These are phyloP conservation scores for Tipula helvola DNA, from an alignment of 2,888 invertebrate genomes.

Conservation along the genomic window DNA sequence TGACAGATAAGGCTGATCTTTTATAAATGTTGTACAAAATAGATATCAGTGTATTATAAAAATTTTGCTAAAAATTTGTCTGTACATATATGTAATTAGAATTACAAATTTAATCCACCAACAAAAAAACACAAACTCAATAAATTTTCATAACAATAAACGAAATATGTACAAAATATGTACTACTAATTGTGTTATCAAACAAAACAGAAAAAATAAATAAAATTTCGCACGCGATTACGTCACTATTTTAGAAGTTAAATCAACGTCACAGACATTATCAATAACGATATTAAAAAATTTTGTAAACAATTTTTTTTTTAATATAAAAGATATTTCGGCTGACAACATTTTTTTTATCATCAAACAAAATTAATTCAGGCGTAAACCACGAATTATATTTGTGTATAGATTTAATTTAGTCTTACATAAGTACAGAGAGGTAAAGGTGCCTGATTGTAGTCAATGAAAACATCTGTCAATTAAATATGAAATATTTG, in stretches of 20 bases:
- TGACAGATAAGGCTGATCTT: not conserved
- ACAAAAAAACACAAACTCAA: not conserved
- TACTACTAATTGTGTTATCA: not conserved
- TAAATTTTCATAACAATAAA: not conserved
- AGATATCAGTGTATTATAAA: not conserved
- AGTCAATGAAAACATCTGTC: not conserved
- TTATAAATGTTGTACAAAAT: not conserved
- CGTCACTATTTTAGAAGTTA: not conserved
- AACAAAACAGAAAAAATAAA: not conserved
- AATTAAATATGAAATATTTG: not conserved
- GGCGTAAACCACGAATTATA: not conserved
- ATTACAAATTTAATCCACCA: not conserved
- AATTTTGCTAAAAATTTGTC: too few relatives aligned
- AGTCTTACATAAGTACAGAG: not conserved
- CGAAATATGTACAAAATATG: not conserved
- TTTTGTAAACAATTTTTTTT: not conserved
- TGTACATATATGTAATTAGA: too few relatives aligned
- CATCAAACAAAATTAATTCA: not conserved
- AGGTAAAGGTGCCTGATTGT: not conserved
- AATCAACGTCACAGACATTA: not conserved
- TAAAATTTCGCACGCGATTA: not conserved
- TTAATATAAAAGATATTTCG: not conserved
- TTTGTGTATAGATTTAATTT: not conserved
- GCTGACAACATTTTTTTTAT: not conserved
- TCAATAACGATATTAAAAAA: not conserved